These are phyloP conservation scores for Tachysurus vachellii DNA, from an alignment of 2,113 vertebrate species.

Conservation along the genomic window DNA sequence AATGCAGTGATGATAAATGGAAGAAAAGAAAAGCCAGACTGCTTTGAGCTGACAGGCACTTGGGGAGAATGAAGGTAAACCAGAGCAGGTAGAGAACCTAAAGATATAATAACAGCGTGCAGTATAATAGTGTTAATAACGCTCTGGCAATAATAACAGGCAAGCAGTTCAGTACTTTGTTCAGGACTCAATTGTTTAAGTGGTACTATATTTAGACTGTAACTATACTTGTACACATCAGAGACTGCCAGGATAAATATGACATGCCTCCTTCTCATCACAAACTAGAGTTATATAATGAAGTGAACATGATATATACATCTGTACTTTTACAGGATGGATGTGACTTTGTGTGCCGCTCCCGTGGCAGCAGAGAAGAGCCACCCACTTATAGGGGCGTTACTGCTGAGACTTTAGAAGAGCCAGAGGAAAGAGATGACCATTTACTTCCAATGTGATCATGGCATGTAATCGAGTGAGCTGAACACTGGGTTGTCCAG, in stretches of 20 bases:
- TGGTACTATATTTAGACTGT: neutral
- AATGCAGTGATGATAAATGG: neutral
- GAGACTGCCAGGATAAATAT: neutral
- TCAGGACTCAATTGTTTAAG: neutral
- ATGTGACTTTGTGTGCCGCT: slow-evolving; percentile 94
- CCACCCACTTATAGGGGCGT: slow-evolving; percentile 84
- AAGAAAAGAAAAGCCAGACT: neutral
- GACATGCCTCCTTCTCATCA: neutral
- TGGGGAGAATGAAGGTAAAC: neutral
- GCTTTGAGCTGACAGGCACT: neutral
- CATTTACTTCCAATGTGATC: slow-evolving; percentile 93
- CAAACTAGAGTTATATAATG: neutral
- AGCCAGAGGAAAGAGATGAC: slow-evolving; percentile 92
- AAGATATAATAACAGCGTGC: neutral
- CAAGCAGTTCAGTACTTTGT: neutral
- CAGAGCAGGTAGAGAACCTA: neutral
- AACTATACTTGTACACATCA: neutral
- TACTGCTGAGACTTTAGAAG: slow-evolving; percentile 82
- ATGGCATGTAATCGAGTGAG: neutral
- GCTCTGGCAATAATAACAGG: neutral
- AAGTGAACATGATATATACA: neutral
- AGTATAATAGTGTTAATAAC: neutral
- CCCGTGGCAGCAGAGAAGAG: slow-evolving; percentile 73
- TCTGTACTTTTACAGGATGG: slow-evolving; percentile 80
- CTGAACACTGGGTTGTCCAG: neutral